Base-by-base conservation (phyloP, 1,140 invertebrate species). In the Eumaeus atala region DNA sequence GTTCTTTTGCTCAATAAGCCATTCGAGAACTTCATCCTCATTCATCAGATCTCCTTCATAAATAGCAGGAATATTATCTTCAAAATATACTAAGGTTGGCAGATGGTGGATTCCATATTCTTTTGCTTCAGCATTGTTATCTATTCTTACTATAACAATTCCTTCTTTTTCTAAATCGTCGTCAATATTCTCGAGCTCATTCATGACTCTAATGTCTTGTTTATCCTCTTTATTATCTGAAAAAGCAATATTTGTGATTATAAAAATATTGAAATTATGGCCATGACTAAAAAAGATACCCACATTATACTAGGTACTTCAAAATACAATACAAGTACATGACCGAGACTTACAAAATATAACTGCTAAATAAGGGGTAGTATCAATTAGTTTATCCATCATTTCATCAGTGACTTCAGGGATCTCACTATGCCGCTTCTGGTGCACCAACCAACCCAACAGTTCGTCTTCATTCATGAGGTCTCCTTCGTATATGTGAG, bases 351-450 rank as follows among this genome's bases (percentile, higher is more conserved):
- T 89, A 95, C 94, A 96, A 74, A 96, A 96, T 60, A 96, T 90
- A 64, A 96, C 95, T 51, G 95, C 95, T 52, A 96, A 88, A 77
- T 92, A 95, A 36, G 92, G 90, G 36, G 93, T 91, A 34, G 87
- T 92, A 59, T 95, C 94, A 56, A 97, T 93, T n/a, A 98, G 88
- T 72, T 94, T 94, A 64, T 97, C 95, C 89, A 97, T 93, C 94
- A 97, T 97, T 89, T 97, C 95, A 81, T 96, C 94, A 11, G 96
- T 97, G 14, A 98, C 92, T 83, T 96, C 94, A 48, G 96, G 95
- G 70, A 97, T 97, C 89, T 96, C 95, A 66, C 95, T 94, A 73
- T 96, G 94, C 59, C 93, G 92, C 76, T 95, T 95, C 72, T 96
- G 95, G 77, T 96, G 95, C 11, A 96, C 84, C 50, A 97, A 82